A percentile compares a stretch with the other conserved stretches of the same genome.
These are phyloP conservation scores for Avahi laniger DNA, from an alignment of 2,797 vertebrate species.

Conservation along the genomic window DNA sequence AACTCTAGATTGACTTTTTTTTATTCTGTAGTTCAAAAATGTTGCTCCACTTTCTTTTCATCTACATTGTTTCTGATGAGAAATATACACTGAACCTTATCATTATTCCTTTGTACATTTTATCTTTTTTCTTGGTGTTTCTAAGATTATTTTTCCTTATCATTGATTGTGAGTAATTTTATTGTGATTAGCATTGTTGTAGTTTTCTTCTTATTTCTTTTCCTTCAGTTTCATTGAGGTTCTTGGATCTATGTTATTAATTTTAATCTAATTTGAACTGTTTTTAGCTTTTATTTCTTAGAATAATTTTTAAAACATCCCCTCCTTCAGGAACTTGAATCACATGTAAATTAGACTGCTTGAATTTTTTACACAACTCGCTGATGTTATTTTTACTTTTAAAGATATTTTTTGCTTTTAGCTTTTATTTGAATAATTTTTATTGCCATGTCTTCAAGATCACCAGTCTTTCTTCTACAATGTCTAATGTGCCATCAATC, in stretches of 20 bases:
- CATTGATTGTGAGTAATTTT: not conserved
- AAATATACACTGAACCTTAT: not conserved
- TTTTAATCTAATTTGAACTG: not conserved
- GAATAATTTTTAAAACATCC: not conserved
- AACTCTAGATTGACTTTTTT: not conserved
- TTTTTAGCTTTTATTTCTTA: not conserved
- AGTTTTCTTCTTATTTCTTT: not conserved
- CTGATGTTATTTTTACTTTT: not conserved
- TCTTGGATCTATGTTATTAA: not conserved
- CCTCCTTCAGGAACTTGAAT: not conserved
- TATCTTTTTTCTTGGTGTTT: not conserved
- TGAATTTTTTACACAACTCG: not conserved
- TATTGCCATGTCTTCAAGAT: not conserved
- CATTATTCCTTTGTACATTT: not conserved
- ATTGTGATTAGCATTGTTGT: not conserved
- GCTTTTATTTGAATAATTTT: not conserved
- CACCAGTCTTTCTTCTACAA: not conserved
- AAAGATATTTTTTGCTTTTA: not conserved
- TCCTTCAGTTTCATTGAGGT: not conserved
- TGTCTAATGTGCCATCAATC: not conserved
- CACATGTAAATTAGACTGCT: not conserved
- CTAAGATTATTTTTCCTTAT: not conserved
- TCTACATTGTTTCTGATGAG: not conserved
- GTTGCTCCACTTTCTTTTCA: not conserved
- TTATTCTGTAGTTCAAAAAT: not conserved